These are phyloP conservation scores for Hipparchia sbordonii DNA, from an alignment of 2,888 invertebrate genomes.

Conservation along the genomic window DNA sequence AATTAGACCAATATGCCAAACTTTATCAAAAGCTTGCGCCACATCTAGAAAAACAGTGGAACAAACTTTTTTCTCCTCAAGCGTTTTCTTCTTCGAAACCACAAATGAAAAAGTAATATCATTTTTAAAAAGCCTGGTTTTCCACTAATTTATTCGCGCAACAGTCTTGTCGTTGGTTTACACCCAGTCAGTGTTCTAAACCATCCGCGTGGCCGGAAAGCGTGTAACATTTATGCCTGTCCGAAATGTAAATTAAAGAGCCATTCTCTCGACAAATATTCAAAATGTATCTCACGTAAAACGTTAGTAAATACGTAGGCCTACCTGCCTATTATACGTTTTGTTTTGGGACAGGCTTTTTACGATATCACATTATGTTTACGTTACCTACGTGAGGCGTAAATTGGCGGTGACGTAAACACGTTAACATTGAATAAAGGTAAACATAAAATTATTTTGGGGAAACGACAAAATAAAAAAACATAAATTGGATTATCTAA, in stretches of 20 bases:
- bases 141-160: neutral
- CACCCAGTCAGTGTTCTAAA: neutral
- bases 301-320: neutral
- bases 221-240: slow-evolving; percentile 8
- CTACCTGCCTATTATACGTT: neutral
- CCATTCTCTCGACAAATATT: slow-evolving; percentile 11
- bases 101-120: too few relatives aligned
- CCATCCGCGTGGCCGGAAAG: neutral
- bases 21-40: too few relatives aligned
- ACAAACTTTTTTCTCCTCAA: too few relatives aligned
- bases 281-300: slow-evolving; percentile 5
- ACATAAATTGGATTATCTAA: neutral
- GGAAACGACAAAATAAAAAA: too few relatives aligned
- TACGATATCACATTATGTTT: slow-evolving; percentile 3
- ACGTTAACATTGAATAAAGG: slow-evolving; percentile 7
- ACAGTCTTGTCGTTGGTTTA: neutral
- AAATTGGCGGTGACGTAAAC: slow-evolving; percentile 1
- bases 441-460: neutral
- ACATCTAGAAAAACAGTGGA: too few relatives aligned
- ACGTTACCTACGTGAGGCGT: neutral
- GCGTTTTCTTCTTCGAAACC: too few relatives aligned
- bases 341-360: slow-evolving; percentile 8
- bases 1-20: too few relatives aligned
- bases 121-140: too few relatives aligned
- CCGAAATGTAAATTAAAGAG: slow-evolving; percentile 18